Evolutionary conservation across 2,797 vertebrate species (phyloP), one percentile per base, ranked within the genome.

Genomic region (Sebastes steindachneri): DNA sequence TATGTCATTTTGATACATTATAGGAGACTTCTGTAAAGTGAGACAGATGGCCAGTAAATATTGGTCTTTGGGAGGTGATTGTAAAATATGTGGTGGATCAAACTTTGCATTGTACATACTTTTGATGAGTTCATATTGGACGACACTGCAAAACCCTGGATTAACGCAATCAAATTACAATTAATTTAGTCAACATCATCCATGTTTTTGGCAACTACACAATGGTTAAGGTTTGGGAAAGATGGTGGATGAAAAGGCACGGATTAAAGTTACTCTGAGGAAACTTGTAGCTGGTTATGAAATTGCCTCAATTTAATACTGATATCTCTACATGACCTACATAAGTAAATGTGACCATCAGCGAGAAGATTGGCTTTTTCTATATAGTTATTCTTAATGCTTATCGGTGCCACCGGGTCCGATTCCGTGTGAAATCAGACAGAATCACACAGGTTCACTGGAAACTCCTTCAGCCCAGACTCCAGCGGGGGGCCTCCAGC

Each of bases 1-100:
- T 63, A 54, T 58, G 19, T 57, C 5, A 71, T 77, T 81, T 28
- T 31, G 26, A 85, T 70, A 21, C 64, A 86, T 73, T 83, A 68
- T 62, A 66, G 15, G 3, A 19, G 29, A 28, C 3, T 7, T 66
- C 7, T 26, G n/a, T 48, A 25, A 55, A 79, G 35, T 25, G 33
- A 63, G 37, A 6, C 45, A 76, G 3, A 8, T 51, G 28, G 4
- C 25, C 31, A n/a, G 21, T 73, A 19, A 63, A 17, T 23, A 15
- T 25, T 2, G 17, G 15, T 45, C 17, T 29, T n/a, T 12, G 23
- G 17, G 6, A 54, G 37, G 29, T 55, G 17, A 67, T 23, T 76
- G 12, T 15, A 55, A 69, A 73, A 69, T 2, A 8, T 45, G 7
- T 63, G 53, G 19, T 11, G 28, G 17, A 70, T 64, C 0, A 15